Conservation (phyloP, 1,140 invertebrate genomes). For the Heliconius hewitsoni region DNA sequence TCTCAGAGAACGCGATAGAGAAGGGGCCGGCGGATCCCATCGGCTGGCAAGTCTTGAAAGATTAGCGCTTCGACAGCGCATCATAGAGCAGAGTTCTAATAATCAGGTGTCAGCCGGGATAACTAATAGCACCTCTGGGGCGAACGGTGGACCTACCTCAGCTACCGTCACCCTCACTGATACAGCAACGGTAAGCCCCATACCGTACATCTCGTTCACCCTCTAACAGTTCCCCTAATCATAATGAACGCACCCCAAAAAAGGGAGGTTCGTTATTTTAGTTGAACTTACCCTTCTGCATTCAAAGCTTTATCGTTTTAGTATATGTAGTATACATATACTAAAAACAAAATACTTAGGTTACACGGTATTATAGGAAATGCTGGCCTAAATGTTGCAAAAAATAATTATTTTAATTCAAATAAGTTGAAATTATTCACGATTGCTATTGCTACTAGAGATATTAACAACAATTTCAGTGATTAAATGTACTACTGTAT, state of each 20-base stretch:
- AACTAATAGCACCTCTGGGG: conserved; percentile 43
- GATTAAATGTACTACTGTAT: no score
- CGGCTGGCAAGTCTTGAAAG: conserved; percentile 87
- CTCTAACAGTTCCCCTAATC: conserved; percentile 70
- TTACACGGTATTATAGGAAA: not conserved
- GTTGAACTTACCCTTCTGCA: conserved; percentile 49
- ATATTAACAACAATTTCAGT: not conserved
- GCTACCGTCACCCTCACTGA: conserved; percentile 78
- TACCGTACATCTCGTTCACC: conserved; percentile 65
- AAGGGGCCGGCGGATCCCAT: conserved; percentile 83
- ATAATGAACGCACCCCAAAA: conserved; percentile 65
- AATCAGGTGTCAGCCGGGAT: conserved; percentile 63
- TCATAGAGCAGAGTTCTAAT: conserved; percentile 83
- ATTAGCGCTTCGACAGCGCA: conserved; percentile 86
- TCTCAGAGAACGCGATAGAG: conserved; percentile 76
- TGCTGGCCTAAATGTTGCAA: not conserved
- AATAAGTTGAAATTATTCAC: no score
- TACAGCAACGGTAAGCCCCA: conserved; percentile 79
- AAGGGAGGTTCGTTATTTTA: conserved; percentile 72
- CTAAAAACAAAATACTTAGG: conserved; percentile 10
- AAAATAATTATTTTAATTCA: no score
- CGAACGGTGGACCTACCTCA: conserved; percentile 66
- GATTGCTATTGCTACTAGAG: not conserved
- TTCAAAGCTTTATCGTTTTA: conserved; percentile 27
- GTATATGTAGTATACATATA: no score